Evolutionary conservation across 2,888 invertebrate species (phyloP), one percentile per base, ranked within the genome.

Genomic region (Sericinus montela): DNA sequence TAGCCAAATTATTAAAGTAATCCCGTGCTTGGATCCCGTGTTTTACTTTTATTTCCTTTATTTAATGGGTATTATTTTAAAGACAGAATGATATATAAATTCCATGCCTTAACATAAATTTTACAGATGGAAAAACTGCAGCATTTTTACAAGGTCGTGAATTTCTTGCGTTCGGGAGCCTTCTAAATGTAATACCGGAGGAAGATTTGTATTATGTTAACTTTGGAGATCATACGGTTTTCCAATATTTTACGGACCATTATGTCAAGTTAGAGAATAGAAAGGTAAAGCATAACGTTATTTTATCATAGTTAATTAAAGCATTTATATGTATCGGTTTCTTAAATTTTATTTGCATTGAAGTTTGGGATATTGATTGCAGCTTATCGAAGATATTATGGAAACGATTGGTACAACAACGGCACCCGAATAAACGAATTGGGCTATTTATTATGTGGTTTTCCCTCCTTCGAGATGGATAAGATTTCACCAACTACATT

Each of bases 201-300:
- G 87, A 88, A 67, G 88, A 88, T 60, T 69, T 88, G 25, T 88
- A 84, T 52, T 78, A 82, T 51, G 71, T 69, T 1, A 86, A 88
- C 62, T 86, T 88, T 61, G 87, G 83, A 15, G 83, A 85, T 53
- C 63, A 74, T 32, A 75, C 79, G 3, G 87, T 88, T 1, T 60
- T 79, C 9, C 73, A 67, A 44, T 81, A 68, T 62, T 88, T 88
- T 60, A 62, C 87, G 0, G 71, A 62, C 46, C 48, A 65, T 43
- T 52, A 65, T 46, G 45, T 77, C 8, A 63, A 69, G 4, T 59
- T 86, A 37, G 59, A 66, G n/a, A 72, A 69, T 45, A 75, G 88
- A 1, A 87, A 85, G 79, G 87, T 85, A 55, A 11, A 1, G 8
- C 7, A 8, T 7, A 25, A 3, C 19, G 5, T 6, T 7, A 8